Evolutionary conservation across 2,113 vertebrate genomes (phyloP).

Genomic region (Anguilla japonica): DNA sequence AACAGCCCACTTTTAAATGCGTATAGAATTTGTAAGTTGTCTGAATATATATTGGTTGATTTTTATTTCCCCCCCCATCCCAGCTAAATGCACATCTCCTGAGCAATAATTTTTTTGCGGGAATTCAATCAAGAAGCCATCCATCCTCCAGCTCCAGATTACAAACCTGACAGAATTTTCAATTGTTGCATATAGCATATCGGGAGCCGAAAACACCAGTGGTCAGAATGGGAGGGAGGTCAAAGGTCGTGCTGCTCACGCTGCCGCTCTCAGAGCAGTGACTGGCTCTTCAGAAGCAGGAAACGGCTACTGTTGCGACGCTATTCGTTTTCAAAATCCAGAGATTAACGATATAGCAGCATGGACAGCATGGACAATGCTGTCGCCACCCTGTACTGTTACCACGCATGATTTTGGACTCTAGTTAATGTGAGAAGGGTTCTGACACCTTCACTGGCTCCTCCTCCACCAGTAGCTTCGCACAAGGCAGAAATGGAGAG

Average conservation of each 20-base stretch:
- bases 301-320: neutral
- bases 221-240: neutral
- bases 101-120: neutral
- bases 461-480: neutral
- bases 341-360: neutral
- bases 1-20: neutral
- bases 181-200: neutral
- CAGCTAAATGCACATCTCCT: neutral
- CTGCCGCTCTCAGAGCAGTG: neutral
- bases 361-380: neutral
- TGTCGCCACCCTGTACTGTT: neutral
- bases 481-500: neutral
- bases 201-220: neutral
- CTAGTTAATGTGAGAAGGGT: neutral
- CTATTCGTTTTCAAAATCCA: neutral
- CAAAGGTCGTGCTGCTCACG: neutral
- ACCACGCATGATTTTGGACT: neutral
- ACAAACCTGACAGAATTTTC: neutral
- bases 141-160: slow-evolving; percentile 1
- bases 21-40: slow-evolving; percentile 10
- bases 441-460: slow-evolving; percentile 10
- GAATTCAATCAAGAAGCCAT: slow-evolving; percentile 11
- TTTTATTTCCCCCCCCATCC: neutral
- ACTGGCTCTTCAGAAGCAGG: neutral
- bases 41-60: slow-evolving; percentile 19